Base-by-base conservation (phyloP, 1,140 invertebrate genomes). In the Pachypsylla venusta region DNA sequence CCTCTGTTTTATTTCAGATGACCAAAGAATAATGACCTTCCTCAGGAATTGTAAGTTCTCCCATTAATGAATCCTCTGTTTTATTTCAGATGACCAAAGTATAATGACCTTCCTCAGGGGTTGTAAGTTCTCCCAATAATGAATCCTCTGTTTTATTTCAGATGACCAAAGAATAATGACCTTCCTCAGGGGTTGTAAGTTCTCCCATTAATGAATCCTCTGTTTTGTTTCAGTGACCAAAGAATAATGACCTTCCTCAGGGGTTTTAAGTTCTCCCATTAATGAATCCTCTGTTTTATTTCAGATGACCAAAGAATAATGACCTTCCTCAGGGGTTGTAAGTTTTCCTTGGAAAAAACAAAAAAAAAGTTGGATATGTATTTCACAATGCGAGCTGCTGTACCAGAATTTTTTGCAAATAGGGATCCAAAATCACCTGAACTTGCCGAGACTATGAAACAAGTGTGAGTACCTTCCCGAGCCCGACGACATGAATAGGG, bases 281-380 rank as follows among this genome's bases (percentile, higher is more conserved):
- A 53, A 14, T 42, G 14, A 24, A 26, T 53, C 19, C 19, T 35
- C 14, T 27, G 48, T 26, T 54, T 2, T 64, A 70, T 66, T 65
- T 39, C 66, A 86, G 83, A 87, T 70, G 85, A 87, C 62, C 70
- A 77, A 58, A 78, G 82, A 67, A 68, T 89, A 16, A 78, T 83
- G 69, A 84, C 83, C 0, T 90, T 89, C 70, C 69, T 91, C 24
- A 75, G 87, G 26, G 86, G 87, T 7, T 87, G 83, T 69, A 91
- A 89, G 73, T 88, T 85, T 67, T 87, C 85, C 19, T 66, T 89
- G 61, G 86, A 89, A 67, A 84, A 85, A 68, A 81, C 81, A 19
- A 90, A 90, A 70, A 75, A 76, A 63, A 91, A 91, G 72, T 67
- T 91, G 48, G 87, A 91, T 69, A 82, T 84, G 73, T 86, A 82